Percentiles rank a stretch among this genome's conserved stretches.
Evolutionary conservation across 2,888 invertebrate genomes (phyloP).

Genomic region (Andrena haemorrhoa): DNA sequence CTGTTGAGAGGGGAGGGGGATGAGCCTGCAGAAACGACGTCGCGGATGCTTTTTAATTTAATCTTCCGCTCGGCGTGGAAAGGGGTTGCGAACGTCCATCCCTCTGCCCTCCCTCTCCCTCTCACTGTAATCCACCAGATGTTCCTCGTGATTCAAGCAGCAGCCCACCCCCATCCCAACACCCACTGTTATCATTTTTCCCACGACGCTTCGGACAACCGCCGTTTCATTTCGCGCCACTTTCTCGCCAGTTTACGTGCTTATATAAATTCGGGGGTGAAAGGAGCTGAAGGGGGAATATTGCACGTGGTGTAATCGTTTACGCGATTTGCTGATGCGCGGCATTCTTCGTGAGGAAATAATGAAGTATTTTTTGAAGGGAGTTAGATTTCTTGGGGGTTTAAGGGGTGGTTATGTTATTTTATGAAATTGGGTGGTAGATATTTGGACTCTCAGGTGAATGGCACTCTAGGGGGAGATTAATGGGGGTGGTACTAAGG

Average conservation of each 20-base stretch:
- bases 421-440: too few relatives aligned
- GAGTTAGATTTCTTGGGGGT: too few relatives aligned
- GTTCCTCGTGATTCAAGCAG: constrained; percentile 37
- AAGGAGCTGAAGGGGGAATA: neutral
- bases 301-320: constrained; percentile 2
- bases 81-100: neutral
- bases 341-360: too few relatives aligned
- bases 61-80: constrained; percentile 21
- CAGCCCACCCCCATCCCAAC: neutral
- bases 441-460: too few relatives aligned
- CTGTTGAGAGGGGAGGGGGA: neutral
- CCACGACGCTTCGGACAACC: constrained; percentile 9
- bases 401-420: too few relatives aligned
- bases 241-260: constrained; percentile 15
- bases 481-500: too few relatives aligned
- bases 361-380: too few relatives aligned
- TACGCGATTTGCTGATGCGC: neutral
- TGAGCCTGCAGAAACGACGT: constrained; percentile 2
- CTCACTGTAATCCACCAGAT: constrained; percentile 46
- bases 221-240: constrained; percentile 16
- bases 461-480: too few relatives aligned
- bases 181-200: constrained; percentile 22
- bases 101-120: neutral
- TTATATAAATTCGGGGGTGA: neutral
- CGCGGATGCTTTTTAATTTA: constrained; percentile 53